A percentile compares a stretch with the other conserved stretches of the same genome.
These are phyloP conservation scores for Melipona beecheii DNA, from an alignment of 2,888 invertebrate species.

Conservation along the genomic window DNA sequence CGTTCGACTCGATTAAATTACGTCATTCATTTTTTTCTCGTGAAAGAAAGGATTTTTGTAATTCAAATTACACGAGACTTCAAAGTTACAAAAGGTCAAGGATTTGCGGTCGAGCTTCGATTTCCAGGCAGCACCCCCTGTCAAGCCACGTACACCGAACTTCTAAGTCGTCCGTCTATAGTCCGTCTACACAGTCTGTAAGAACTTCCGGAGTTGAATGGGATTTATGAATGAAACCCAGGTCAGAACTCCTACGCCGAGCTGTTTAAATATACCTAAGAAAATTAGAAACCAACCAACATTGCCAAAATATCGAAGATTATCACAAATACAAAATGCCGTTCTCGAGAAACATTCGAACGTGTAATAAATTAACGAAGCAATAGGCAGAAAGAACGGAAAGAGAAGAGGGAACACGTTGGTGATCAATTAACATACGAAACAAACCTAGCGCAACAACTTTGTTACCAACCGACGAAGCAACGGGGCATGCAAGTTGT, in stretches of 20 bases:
- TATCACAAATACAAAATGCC: not conserved
- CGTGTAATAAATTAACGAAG: not conserved
- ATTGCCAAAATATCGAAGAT: not conserved
- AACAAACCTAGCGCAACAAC: not conserved
- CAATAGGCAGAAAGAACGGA: fast-evolving
- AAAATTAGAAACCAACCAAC: not conserved
- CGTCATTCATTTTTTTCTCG: not conserved
- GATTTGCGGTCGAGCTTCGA: not conserved
- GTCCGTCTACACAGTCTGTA: too few species aligned
- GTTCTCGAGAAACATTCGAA: too few species aligned
- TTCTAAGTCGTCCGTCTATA: not conserved
- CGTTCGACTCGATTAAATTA: too few species aligned
- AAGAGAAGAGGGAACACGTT: not conserved
- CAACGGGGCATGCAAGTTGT: not conserved
- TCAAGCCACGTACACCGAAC: not conserved
- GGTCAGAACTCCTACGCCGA: not conserved
- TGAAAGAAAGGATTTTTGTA: not conserved
- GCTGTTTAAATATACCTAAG: not conserved
- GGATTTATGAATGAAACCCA: constrained; percentile 6
- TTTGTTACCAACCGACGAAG: not conserved
- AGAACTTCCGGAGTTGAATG: not conserved
- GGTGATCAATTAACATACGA: not conserved
- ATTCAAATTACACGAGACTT: not conserved
- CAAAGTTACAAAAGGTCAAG: too few species aligned
- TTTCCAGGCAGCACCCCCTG: not conserved